Conservation (phyloP, 1,140 invertebrate genomes). For the Drosophila kepulauana region DNA sequence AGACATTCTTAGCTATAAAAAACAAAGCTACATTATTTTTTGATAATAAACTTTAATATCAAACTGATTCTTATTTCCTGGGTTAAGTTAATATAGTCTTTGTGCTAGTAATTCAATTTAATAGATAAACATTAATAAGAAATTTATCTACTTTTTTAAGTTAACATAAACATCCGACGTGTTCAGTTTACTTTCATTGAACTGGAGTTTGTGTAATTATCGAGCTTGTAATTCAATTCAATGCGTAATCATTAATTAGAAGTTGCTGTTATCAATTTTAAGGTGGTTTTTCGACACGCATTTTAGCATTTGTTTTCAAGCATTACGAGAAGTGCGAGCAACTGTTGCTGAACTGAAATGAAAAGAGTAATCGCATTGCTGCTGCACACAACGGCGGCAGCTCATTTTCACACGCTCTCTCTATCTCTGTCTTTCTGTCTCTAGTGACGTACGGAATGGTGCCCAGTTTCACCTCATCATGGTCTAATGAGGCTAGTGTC, state of each 20-base stretch:
- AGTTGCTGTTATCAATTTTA: not conserved
- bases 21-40: no score
- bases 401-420: slow-evolving; percentile 69
- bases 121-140: no score
- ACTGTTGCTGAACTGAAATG: slow-evolving; percentile 20
- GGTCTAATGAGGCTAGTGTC: slow-evolving; percentile 13
- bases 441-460: not conserved
- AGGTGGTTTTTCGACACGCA: not conserved
- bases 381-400: slow-evolving; percentile 20
- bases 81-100: no score
- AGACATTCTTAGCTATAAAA: no score
- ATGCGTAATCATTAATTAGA: not conserved
- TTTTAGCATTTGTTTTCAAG: not conserved
- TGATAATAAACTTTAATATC: no score
- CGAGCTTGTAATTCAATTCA: not conserved
- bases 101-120: no score
- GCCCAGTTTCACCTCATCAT: slow-evolving; percentile 27
- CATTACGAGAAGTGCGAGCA: no score
- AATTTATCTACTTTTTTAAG: no score
- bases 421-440: not conserved
- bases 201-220: no score
- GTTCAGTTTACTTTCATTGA: no score
- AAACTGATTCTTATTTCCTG: no score
- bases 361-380: slow-evolving; percentile 41
- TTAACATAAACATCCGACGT: no score